Conservation (phyloP, 2,888 invertebrate genomes). For the Cheilosia impressa region DNA sequence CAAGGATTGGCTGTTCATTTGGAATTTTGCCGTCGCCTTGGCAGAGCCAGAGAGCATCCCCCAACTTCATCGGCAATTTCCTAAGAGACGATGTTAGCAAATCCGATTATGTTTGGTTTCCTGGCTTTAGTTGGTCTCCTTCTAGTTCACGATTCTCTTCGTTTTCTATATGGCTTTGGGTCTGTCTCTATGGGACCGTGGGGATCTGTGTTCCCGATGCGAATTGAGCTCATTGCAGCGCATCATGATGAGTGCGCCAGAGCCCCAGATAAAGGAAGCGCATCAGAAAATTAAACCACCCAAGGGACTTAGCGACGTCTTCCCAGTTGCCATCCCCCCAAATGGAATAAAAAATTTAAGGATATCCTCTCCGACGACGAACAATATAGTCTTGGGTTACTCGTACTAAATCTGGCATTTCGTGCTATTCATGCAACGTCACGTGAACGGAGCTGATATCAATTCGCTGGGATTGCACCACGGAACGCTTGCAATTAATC, state of each 20-base stretch:
- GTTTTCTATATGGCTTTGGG: constrained; percentile 25
- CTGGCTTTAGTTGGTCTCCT: constrained; percentile 45
- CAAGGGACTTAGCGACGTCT: constrained; percentile 24
- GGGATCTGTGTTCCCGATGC: constrained; percentile 6
- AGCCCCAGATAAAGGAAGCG: constrained; percentile 44
- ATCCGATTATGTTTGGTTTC: constrained; percentile 70
- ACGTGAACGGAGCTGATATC: neutral
- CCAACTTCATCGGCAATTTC: constrained; percentile 49
- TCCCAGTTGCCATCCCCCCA: constrained; percentile 9
- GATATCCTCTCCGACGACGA: constrained; percentile 9
- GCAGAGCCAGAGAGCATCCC: neutral
- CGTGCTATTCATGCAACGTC: constrained; percentile 7
- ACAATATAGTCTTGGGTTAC: constrained; percentile 33
- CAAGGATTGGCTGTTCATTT: constrained; percentile 47
- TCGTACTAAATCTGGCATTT: constrained; percentile 13
- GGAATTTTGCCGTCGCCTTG: neutral
- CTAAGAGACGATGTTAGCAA: constrained; percentile 58
- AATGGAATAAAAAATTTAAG: constrained; percentile 22
- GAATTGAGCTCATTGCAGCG: constrained; percentile 7
- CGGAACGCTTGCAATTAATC: constrained; percentile 60
- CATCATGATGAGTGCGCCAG: constrained; percentile 19
- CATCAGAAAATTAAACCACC: constrained; percentile 50
- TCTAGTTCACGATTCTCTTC: constrained; percentile 41
- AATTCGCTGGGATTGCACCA: constrained; percentile 12
- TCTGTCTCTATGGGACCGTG: constrained; percentile 5